Base-by-base conservation (phyloP, 2,797 vertebrate species). In the Artibeus jamaicensis region DNA sequence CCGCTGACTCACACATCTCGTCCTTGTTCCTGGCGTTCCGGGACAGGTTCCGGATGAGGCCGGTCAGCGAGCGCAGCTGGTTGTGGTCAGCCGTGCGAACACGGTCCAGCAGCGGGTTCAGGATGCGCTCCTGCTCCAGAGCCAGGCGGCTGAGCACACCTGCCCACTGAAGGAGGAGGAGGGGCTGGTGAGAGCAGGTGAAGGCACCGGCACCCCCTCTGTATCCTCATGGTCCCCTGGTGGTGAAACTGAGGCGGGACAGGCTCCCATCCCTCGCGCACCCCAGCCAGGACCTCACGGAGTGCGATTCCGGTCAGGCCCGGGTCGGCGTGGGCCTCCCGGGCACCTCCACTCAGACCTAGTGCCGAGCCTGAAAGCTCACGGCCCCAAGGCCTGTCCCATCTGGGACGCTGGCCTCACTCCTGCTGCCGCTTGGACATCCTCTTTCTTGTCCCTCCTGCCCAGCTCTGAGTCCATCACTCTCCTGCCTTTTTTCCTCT, bases 31-130 rank as follows among this genome's bases (percentile, higher is more conserved):
- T 98, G 48, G 99, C 97, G 0, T 99, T 99, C 57, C 99, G 99
- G 57, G 99, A 99, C 92, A 99, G 98, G 98, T 99, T 99, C 70
- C 99, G 98, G 95, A 99, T 98, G 84, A 99, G 98, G 46, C 99
- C 99, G 0, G 99, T 99, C 86, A 99, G 97, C 0, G 99, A 99
- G 78, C 99, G 99, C 93, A 99, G 98, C 98, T 99, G 99, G 93
- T 95, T 67, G 55, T 99, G 99, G 37, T 97, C 99, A 0, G 98
- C 98, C 0, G 99, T 99, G 6, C 98, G 98, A 16, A 99, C 96
- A 0, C 97, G 98, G 97, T 99, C 99, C 73, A 99, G 70, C 95
- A 99, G 95, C 0, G 98, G 98, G 4, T 99, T 99, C 96, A 99
- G 96, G 53, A 99, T 98, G 62, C 98, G 98, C 71, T 99, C 98